Evolutionary conservation across 2,888 invertebrate genomes (phyloP).

Genomic region (Sisyra terminalis): DNA sequence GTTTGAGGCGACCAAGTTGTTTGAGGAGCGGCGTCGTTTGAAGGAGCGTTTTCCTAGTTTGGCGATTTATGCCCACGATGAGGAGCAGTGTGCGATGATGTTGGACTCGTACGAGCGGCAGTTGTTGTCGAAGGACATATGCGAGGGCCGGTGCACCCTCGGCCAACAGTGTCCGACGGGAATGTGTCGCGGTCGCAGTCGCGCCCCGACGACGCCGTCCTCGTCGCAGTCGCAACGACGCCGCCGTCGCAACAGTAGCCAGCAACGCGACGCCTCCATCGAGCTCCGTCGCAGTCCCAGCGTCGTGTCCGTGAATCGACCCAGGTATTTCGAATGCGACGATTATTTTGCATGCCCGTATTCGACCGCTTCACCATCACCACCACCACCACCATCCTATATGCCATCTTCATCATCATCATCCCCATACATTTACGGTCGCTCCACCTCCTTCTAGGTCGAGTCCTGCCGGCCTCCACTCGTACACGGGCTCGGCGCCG

Average conservation of each 20-base stretch:
- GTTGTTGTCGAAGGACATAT: conserved; percentile 60
- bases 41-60: conserved; percentile 72
- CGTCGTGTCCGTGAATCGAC: conserved; percentile 16
- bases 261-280: conserved; percentile 11
- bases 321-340: conserved; percentile 9
- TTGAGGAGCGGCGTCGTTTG: conserved; percentile 64
- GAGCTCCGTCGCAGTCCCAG: conserved; percentile 25
- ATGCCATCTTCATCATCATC: no score
- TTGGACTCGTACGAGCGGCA: conserved; percentile 72
- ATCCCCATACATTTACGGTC: no score
- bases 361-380: no score
- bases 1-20: conserved; percentile 63
- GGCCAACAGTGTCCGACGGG: conserved; percentile 78
- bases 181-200: conserved; percentile 31
- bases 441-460: conserved; percentile 32
- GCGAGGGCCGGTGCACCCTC: conserved; percentile 73
- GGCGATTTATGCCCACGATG: conserved; percentile 53
- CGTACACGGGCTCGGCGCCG: conserved; percentile 57
- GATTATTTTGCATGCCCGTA: no score
- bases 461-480: conserved; percentile 62
- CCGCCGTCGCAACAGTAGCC: conserved; percentile 5
- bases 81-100: conserved; percentile 58
- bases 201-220: conserved; percentile 12
- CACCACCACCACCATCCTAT: no score
- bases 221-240: background rate